phyloP scores from a whole-genome alignment of 1,140 invertebrate genomes.

The Drosophila parvula region DNA sequence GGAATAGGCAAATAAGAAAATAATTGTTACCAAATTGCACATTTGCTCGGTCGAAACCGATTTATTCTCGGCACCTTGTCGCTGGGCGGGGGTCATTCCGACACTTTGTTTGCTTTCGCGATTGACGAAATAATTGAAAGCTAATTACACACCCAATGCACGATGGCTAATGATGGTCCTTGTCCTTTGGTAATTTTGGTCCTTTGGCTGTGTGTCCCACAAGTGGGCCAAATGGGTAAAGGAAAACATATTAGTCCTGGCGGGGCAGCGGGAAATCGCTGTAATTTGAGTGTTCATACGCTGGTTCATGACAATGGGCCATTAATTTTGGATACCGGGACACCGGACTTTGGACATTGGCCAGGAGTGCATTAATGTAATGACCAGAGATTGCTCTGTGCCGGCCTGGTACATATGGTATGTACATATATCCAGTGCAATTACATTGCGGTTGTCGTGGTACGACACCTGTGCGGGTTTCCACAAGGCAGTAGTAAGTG shows the following conservation, averaged over 20 bases:
- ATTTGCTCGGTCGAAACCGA: not conserved
- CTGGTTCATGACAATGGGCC: slow-evolving; percentile 25
- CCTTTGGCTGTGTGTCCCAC: not conserved
- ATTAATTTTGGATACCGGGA: slow-evolving; percentile 28
- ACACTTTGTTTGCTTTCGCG: not conserved
- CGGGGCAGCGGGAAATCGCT: not conserved
- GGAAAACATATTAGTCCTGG: not conserved
- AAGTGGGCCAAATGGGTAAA: slow-evolving; percentile 8
- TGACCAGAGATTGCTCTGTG: slow-evolving; percentile 28
- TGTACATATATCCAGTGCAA: slow-evolving; percentile 27
- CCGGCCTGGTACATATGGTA: not conserved
- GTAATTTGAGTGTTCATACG: slow-evolving; percentile 12
- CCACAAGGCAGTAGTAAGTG: slow-evolving; percentile 5
- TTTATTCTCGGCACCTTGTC: not conserved
- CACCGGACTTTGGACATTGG: too few species aligned
- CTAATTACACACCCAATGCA: slow-evolving; percentile 19
- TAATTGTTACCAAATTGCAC: not conserved
- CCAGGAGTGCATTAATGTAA: slow-evolving; percentile 40
- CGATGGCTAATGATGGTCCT: slow-evolving; percentile 24
- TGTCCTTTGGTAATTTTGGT: not conserved
- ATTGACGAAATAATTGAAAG: slow-evolving; percentile 28
- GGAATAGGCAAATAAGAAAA: not conserved
- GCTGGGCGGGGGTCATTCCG: not conserved
- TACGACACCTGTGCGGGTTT: slow-evolving; percentile 14
- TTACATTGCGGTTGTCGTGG: not conserved